phyloP scores from a whole-genome alignment of 2,797 vertebrate genomes.

The Karalla daura region DNA sequence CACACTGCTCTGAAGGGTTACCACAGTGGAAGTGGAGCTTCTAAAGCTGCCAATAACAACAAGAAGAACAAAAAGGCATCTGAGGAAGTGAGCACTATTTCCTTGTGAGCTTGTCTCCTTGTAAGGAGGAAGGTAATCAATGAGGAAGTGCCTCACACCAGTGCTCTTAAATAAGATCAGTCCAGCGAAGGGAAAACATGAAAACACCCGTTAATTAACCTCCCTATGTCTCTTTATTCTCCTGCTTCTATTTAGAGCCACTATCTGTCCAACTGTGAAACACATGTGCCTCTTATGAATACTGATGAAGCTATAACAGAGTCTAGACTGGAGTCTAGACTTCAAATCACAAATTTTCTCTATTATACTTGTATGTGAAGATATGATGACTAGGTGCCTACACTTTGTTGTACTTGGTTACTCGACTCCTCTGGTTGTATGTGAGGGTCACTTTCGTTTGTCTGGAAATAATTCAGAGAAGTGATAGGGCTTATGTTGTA shows the following conservation, averaged over 20 bases:
- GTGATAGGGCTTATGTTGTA: neutral
- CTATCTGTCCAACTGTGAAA: neutral
- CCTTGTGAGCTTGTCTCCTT: neutral
- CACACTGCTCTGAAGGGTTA: too few relatives aligned
- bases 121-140: neutral
- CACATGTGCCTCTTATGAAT: neutral
- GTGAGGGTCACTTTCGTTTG: neutral
- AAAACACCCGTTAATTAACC: neutral
- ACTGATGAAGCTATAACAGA: neutral
- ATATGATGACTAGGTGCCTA: too few relatives aligned
- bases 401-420: too few relatives aligned
- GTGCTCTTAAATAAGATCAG: neutral
- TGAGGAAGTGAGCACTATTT: neutral
- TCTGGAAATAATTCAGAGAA: neutral
- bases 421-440: too few relatives aligned
- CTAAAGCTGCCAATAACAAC: neutral
- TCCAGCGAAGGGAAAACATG: neutral
- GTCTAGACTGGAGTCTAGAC: too few relatives aligned
- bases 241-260: neutral
- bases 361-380: too few relatives aligned
- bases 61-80: neutral
- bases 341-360: too few relatives aligned
- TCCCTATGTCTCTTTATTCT: neutral
- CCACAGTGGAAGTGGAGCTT: too few relatives aligned
- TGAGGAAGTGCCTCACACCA: neutral